Conservation (phyloP, 2,888 invertebrate species). For the Eretmocerus hayati region DNA sequence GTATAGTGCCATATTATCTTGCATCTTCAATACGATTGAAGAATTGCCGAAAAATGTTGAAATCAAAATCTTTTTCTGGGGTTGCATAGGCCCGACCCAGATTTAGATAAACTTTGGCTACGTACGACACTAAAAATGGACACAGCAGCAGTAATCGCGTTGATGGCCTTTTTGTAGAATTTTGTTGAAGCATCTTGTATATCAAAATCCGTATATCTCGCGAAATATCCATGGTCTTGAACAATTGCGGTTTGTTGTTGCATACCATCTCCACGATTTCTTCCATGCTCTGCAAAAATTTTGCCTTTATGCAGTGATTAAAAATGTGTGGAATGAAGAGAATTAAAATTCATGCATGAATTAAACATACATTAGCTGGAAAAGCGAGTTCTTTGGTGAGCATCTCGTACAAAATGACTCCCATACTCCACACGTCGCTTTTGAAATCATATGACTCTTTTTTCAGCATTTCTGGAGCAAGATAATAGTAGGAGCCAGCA, state of each 20-base stretch:
- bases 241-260: slow-evolving; percentile 23
- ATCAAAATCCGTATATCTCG: slow-evolving; percentile 28
- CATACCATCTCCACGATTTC: slow-evolving; percentile 30
- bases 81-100: slow-evolving; percentile 29
- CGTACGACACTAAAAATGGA: slow-evolving; percentile 30
- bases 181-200: slow-evolving; percentile 36
- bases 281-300: slow-evolving; percentile 20
- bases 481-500: slow-evolving; percentile 55
- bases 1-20: too few species aligned
- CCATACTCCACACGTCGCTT: slow-evolving; percentile 82
- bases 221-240: slow-evolving; percentile 24
- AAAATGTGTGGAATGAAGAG: background rate
- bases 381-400: slow-evolving; percentile 36
- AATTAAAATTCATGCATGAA: too few species aligned
- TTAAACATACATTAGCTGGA: slow-evolving; percentile 30
- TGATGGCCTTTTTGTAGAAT: slow-evolving; percentile 30
- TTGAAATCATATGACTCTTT: slow-evolving; percentile 70
- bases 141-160: slow-evolving; percentile 34
- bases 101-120: slow-evolving; percentile 33
- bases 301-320: background rate
- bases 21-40: too few species aligned
- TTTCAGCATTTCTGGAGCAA: slow-evolving; percentile 79
- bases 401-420: slow-evolving; percentile 77
- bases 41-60: slow-evolving; percentile 22
- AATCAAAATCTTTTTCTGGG: slow-evolving; percentile 12